Evolutionary conservation across 2,113 vertebrate genomes (phyloP).

Genomic region (Entelurus aequoreus): DNA sequence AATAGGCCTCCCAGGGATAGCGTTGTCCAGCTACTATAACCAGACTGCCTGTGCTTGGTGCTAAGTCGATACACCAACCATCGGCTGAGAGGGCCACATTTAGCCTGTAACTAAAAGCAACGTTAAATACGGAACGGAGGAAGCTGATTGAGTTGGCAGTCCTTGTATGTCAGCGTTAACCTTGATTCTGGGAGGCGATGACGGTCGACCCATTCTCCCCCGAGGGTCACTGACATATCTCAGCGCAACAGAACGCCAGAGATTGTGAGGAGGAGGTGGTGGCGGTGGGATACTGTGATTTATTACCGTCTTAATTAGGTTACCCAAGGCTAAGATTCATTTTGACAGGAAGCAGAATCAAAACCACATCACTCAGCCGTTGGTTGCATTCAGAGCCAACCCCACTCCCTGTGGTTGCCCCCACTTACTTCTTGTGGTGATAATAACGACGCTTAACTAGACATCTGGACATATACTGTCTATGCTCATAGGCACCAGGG

Average conservation of each 20-base stretch:
- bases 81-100: background rate
- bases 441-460: too few relatives aligned
- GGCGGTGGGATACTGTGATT: constrained; percentile 44
- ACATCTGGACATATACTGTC: too few relatives aligned
- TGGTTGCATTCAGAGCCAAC: background rate
- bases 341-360: constrained; percentile 50
- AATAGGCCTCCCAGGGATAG: too few relatives aligned
- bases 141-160: constrained; percentile 7
- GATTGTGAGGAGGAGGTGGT: constrained; percentile 15
- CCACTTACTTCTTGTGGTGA: constrained; percentile 3
- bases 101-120: background rate
- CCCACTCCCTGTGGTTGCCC: background rate
- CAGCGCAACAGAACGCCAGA: constrained; percentile 36
- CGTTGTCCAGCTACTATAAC: too few relatives aligned
- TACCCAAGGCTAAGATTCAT: constrained; percentile 58
- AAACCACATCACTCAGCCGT: constrained; percentile 35
- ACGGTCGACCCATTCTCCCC: constrained; percentile 46
- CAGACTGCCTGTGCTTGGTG: too few relatives aligned
- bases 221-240: constrained; percentile 54
- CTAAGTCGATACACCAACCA: too few relatives aligned
- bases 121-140: background rate
- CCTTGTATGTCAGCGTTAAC: constrained; percentile 35
- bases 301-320: constrained; percentile 64
- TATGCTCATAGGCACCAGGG: too few relatives aligned
- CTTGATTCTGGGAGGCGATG: constrained; percentile 47